These are phyloP conservation scores for Haemorhous mexicanus DNA, from an alignment of 2,113 vertebrate genomes.

Conservation along the genomic window DNA sequence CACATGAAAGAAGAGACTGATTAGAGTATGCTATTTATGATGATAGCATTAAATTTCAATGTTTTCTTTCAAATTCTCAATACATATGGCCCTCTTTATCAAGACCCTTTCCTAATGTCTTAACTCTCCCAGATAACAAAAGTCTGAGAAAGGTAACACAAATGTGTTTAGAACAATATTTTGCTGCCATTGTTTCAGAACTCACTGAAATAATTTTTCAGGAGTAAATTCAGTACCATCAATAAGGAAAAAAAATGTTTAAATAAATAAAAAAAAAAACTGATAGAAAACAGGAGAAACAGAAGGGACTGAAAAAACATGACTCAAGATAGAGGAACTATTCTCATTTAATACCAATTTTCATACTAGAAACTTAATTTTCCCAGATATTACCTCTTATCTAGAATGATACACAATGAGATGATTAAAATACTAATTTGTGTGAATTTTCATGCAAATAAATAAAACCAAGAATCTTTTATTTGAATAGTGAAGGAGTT, in stretches of 20 bases:
- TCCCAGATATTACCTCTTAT: not conserved
- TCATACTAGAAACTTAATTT: not conserved
- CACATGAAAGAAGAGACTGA: conserved; percentile 10
- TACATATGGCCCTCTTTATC: conserved; percentile 26
- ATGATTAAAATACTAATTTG: not conserved
- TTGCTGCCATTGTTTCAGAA: not conserved
- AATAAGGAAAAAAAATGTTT: not conserved
- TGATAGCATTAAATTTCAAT: conserved; percentile 1
- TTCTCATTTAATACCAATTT: not conserved
- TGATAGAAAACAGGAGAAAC: not conserved
- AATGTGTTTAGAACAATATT: not conserved
- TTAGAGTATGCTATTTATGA: not conserved
- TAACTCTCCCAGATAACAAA: not conserved
- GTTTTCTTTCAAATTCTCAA: not conserved
- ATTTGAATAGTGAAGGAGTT: not conserved
- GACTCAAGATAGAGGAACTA: not conserved
- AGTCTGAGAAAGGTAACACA: not conserved
- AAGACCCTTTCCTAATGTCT: not conserved
- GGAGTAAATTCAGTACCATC: not conserved
- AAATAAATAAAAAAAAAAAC: not conserved
- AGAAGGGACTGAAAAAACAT: not conserved
- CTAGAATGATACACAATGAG: not conserved
- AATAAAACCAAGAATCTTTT: not conserved
- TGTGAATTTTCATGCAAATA: not conserved
- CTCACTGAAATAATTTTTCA: not conserved